These are phyloP conservation scores for Tachina fera DNA, from an alignment of 2,888 invertebrate species.

Conservation along the genomic window DNA sequence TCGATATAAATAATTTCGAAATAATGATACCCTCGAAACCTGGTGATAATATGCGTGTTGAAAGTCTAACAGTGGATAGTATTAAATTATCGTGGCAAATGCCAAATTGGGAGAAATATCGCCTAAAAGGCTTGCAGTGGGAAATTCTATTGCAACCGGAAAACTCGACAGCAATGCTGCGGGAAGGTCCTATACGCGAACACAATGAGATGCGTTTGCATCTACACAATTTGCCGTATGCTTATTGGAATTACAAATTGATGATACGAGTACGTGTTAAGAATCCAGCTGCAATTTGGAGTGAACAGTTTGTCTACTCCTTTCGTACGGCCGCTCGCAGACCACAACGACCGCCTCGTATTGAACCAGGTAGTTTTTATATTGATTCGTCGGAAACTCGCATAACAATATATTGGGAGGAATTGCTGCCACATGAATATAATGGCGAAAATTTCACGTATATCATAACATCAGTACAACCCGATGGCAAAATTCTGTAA, in stretches of 20 bases:
- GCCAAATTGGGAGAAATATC: constrained; percentile 76
- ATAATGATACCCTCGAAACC: constrained; percentile 78
- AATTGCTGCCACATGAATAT: constrained; percentile 87
- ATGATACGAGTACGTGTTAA: constrained; percentile 86
- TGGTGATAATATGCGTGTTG: constrained; percentile 74
- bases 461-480: constrained; percentile 82
- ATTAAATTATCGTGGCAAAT: constrained; percentile 78
- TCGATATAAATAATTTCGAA: constrained; percentile 75
- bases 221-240: constrained; percentile 76
- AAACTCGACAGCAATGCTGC: constrained; percentile 30
- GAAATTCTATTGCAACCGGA: constrained; percentile 77
- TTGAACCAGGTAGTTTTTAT: constrained; percentile 90
- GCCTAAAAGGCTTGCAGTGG: constrained; percentile 76
- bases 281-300: constrained; percentile 86
- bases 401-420: constrained; percentile 91
- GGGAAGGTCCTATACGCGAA: constrained; percentile 62
- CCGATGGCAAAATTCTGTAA: constrained; percentile 76
- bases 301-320: constrained; percentile 85
- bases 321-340: constrained; percentile 84
- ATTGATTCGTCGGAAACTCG: constrained; percentile 85
- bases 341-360: constrained; percentile 88
- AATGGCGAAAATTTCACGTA: constrained; percentile 91
- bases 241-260: constrained; percentile 86
- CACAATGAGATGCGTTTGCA: constrained; percentile 75
- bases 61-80: constrained; percentile 76